These are phyloP conservation scores for Nibea coibor DNA, from an alignment of 2,113 vertebrate genomes.

Conservation along the genomic window DNA sequence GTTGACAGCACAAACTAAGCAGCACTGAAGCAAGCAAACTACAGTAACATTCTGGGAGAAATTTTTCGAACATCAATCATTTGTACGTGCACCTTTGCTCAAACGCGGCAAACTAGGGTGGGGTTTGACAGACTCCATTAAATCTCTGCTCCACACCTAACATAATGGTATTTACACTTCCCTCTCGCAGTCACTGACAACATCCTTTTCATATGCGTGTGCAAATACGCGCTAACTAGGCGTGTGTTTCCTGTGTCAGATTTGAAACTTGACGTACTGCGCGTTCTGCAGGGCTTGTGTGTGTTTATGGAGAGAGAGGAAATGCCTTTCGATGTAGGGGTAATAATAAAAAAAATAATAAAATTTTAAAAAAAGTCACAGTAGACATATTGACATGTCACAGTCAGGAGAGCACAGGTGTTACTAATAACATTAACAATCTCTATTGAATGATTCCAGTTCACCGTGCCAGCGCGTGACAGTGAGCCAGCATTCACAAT, in stretches of 20 bases:
- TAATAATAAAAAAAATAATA: too few relatives aligned
- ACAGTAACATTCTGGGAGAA: background rate
- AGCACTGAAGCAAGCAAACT: constrained; percentile 36
- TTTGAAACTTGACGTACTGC: background rate
- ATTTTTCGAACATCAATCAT: constrained; percentile 35
- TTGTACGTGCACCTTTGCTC: constrained; percentile 17
- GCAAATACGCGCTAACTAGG: background rate
- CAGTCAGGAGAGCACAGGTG: background rate
- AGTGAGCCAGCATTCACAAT: background rate
- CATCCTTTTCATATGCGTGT: background rate
- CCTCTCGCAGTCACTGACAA: background rate
- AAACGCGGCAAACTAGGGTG: background rate
- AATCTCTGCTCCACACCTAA: constrained; percentile 33
- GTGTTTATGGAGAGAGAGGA: background rate
- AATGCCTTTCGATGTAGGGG: background rate
- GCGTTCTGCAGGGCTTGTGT: background rate
- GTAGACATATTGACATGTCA: too few relatives aligned
- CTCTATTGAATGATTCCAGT: background rate
- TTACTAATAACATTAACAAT: background rate
- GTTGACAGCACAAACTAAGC: constrained; percentile 5
- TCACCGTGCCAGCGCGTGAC: background rate
- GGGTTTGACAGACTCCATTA: constrained; percentile 36
- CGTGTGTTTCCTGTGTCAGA: background rate
- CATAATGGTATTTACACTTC: constrained; percentile 45
- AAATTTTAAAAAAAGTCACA: background rate